Base-by-base conservation (phyloP, 2,888 invertebrate species). In the Meiosimyza platycephala region DNA sequence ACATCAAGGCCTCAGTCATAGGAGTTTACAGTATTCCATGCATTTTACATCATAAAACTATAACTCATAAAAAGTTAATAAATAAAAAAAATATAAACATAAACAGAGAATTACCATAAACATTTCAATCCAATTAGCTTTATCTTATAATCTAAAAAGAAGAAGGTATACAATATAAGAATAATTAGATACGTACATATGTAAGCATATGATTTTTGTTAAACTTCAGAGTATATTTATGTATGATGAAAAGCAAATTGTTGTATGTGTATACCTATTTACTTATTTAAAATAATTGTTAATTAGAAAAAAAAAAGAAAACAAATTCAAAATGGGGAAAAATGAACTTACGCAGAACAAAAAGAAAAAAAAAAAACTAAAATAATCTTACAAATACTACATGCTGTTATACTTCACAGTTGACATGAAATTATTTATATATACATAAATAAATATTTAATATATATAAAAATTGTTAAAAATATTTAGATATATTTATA, bases 41-140 rank as follows among this genome's bases (percentile, higher is more conserved):
- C 52, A 28, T 65, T 15, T 40, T 55, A 28, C 28, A 28, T 4
- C 28, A 28, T 50, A 64, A 60, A 11, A 57, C 54, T 64, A 66
- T 48, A 18, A 52, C 59, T 59, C 65, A 52, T 12, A 62, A 72
- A 50, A 59, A 66, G 59, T 13, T 11, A 63, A 70, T n/a, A 74
- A 54, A 57, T 48, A 59, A 73, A 62, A 73, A 62, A 51, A 52
- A 54, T 28, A 71, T 22, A 52, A 54, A 22, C 18, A 69, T 47
- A 16, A 66, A 28, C 28, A 57, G 59, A 72, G 40, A 60, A 73
- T 64, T 72, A 70, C 59, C 57, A 69, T 73, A 74, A 22, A 74
- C 76, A 74, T 74, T 74, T 73, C 74, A 76, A 74, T 74, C 76
- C 76, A 76, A 74, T 76, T 74, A 74, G 74, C 76, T 74, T 76